Percentiles rank a stretch among this genome's conserved stretches.
Conservation (phyloP, 2,888 invertebrate genomes). For the Dioctria rufipes region DNA sequence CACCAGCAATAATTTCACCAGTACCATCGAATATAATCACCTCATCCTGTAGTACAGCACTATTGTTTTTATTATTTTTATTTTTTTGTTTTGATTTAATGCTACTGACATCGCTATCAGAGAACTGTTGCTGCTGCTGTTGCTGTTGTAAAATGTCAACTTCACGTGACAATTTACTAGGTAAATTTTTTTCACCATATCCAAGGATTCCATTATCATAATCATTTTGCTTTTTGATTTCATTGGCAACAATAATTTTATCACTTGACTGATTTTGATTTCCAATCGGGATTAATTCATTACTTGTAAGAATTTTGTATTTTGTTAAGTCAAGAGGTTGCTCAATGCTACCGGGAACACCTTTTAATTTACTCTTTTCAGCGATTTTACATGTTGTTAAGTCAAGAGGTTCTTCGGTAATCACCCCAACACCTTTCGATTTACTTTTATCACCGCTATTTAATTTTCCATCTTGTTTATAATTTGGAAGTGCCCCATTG, state of each 20-base stretch:
- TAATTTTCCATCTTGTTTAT: conserved; percentile 45
- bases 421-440: not conserved
- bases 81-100: conserved; percentile 4
- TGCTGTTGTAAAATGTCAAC: not conserved
- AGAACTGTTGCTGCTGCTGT: conserved; percentile 3
- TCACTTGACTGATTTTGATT: conserved; percentile 54
- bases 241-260: conserved; percentile 55
- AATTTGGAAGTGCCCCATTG: conserved; percentile 71
- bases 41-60: conserved; percentile 36
- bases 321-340: conserved; percentile 55
- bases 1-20: not conserved
- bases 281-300: conserved; percentile 23
- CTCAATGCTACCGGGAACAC: conserved; percentile 10
- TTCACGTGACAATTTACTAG: not conserved
- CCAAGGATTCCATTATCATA: conserved; percentile 1
- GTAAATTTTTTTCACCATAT: not conserved
- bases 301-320: conserved; percentile 50
- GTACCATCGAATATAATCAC: not conserved
- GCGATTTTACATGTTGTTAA: conserved; percentile 51
- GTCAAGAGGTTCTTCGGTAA: not conserved
- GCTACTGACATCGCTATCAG: conserved; percentile 8
- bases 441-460: conserved; percentile 54
- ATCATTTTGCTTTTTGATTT: conserved; percentile 9
- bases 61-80: not conserved
- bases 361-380: conserved; percentile 39